Base-by-base conservation (phyloP, 2,888 invertebrate genomes). In the Therioaphis trifolii region DNA sequence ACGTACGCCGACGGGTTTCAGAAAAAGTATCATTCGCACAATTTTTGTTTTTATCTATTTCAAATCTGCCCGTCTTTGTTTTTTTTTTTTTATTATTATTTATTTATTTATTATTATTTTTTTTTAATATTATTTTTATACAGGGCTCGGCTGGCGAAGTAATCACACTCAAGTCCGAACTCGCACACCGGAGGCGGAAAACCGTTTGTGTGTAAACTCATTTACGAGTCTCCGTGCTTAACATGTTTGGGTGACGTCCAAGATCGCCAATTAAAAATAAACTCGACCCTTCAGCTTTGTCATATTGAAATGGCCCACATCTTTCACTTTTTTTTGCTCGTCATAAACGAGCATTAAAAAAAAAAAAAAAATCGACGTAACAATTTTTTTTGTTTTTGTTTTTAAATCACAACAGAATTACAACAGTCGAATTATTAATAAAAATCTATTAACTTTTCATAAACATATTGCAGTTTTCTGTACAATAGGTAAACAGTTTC, bases 201-300 rank as follows among this genome's bases (percentile, higher is more conserved):
- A 80, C 72, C 55, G 43, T 79, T 61, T 61, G 80, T 18, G 46
- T 80, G 35, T 29, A 35, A 21, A 49, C 61, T 46, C 80, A 49
- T 58, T 77, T 63, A 75, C 66, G 35, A 40, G 63, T 72, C 71
- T 35, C 40, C 40, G 21, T 24, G 49, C 24, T 63, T 40, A 27
- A 66, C 63, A 24, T 24, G 46, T 49, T 63, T 82, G 72, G 82
- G 35, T 4, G 24, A 15, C 18, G 63, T 61, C 82, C 82, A 82
- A 74, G 29, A 49, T 72, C 24, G 21, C n/a, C 49, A 82, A 82
- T 74, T 82, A 82, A 74, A 82, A 82, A 82, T 82, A 82, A 82
- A 82, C 74, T 63, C 74, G 69, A 71, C 58, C 71, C 71, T 80
- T 68, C 58, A 29, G 79, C 55, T 69, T 68, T 61, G 80, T 72